Percentiles rank a stretch among this genome's conserved stretches.
phyloP scores from a whole-genome alignment of 2,888 invertebrate species.

The Campoplex capitator region DNA sequence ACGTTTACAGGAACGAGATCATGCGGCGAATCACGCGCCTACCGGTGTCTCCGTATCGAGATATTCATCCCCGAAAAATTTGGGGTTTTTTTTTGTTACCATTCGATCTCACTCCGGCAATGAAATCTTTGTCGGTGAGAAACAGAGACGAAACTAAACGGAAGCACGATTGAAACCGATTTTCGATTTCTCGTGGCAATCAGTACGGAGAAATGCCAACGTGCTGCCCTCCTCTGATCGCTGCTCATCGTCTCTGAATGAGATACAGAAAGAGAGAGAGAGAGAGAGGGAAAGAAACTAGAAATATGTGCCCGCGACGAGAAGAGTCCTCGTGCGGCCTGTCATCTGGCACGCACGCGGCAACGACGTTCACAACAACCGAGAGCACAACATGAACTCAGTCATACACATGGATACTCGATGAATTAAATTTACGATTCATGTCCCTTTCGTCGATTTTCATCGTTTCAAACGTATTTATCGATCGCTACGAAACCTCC shows the following conservation, averaged over 20 bases:
- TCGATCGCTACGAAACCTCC: no score
- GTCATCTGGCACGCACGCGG: constrained; percentile 72
- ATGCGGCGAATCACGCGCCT: constrained; percentile 7
- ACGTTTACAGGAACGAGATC: neutral
- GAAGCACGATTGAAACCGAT: no score
- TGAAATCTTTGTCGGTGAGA: neutral
- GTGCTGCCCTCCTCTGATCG: constrained; percentile 63
- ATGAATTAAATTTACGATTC: constrained; percentile 62
- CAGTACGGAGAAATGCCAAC: constrained; percentile 18
- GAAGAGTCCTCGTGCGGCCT: constrained; percentile 68
- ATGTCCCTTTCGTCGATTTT: constrained; percentile 2
- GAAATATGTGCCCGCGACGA: neutral
- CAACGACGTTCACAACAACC: constrained; percentile 50
- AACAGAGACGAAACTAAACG: neutral
- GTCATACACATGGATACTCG: constrained; percentile 21
- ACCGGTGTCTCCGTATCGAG: neutral
- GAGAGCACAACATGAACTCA: constrained; percentile 17
- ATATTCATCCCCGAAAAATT: neutral
- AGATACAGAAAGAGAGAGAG: neutral
- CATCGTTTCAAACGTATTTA: neutral
- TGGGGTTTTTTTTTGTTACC: neutral
- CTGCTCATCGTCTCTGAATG: constrained; percentile 27
- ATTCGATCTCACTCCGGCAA: neutral
- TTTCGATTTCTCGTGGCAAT: constrained; percentile 46
- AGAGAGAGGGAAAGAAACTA: neutral